Evolutionary conservation across 2,113 vertebrate species (phyloP), one percentile per base, ranked within the genome.

Genomic region (Gopherus flavomarginatus): DNA sequence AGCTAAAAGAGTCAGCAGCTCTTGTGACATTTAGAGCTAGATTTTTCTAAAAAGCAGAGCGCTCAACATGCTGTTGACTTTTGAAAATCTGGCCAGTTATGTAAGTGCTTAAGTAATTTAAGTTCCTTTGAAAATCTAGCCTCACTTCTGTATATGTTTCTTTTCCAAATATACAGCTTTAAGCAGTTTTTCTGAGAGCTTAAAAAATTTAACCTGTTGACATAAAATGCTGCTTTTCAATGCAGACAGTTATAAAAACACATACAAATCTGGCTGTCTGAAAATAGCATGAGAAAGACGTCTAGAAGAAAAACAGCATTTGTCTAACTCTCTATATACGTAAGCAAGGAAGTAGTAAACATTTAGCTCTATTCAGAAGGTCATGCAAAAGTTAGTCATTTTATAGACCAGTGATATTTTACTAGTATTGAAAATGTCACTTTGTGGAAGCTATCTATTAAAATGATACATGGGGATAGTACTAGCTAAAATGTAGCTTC

Each of bases 171-270:
- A 83, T 3, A 4, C 75, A 94, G n/a, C 27, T 47, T 24, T 91
- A 90, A 92, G 86, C 31, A 94, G 88, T 44, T 97, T 96, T 94
- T 81, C 19, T 35, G 52, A 77, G 56, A 95, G 56, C 56, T 95
- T 94, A 57, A 88, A 84, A 54, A 88, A 62, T 81, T 31, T 88
- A 82, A 24, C 79, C 0, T 4, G 35, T 91, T 86, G 78, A 38
- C 85, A 57, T 35, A 69, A 91, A 95, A 93, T 50, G 16, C 53
- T 59, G 31, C 50, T 80, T 88, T 92, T 85, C 90, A 11, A 49
- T 91, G 91, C 21, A 69, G 42, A 84, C 38, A 49, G 31, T 86
- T 95, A 13, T 52, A 56, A n/a, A 80, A 90, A 13, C 16, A 3
- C 1, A 88, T 96, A 82, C 13, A 84, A 44, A 75, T 88, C 57